These are phyloP conservation scores for Allobates femoralis DNA, from an alignment of 2,797 vertebrate species.

Conservation along the genomic window DNA sequence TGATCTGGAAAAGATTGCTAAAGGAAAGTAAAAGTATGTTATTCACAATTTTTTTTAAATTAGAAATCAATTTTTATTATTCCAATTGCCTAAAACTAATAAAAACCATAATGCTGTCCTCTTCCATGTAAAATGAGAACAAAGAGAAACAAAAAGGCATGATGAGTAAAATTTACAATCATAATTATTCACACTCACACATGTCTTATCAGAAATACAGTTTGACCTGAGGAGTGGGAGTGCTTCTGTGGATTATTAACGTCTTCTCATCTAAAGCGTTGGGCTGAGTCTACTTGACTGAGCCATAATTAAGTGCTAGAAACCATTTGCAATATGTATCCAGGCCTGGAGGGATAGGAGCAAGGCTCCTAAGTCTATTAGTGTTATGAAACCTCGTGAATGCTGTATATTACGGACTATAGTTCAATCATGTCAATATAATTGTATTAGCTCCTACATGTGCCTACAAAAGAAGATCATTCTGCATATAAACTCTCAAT, in stretches of 20 bases:
- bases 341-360: slow-evolving; percentile 57
- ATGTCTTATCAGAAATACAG: slow-evolving; percentile 11
- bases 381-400: slow-evolving; percentile 61
- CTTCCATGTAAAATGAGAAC: slow-evolving; percentile 2
- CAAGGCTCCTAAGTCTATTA: slow-evolving; percentile 59
- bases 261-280: slow-evolving; percentile 42
- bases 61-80: too few species aligned
- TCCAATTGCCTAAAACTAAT: neutral
- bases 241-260: slow-evolving; percentile 40
- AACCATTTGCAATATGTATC: slow-evolving; percentile 61
- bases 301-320: slow-evolving; percentile 61
- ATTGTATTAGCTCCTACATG: slow-evolving; percentile 59
- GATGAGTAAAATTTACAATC: neutral
- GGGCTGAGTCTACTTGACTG: slow-evolving; percentile 58
- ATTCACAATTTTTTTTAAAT: neutral
- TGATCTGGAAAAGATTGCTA: neutral
- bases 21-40: neutral
- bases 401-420: slow-evolving; percentile 57
- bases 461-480: slow-evolving; percentile 51
- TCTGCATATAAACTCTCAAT: slow-evolving; percentile 63
- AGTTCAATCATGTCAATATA: slow-evolving; percentile 62
- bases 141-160: neutral
- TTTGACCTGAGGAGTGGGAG: slow-evolving; percentile 36
- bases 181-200: slow-evolving; percentile 9
- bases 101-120: neutral